Conservation (phyloP, 2,797 vertebrate species). For the Avahi laniger region DNA sequence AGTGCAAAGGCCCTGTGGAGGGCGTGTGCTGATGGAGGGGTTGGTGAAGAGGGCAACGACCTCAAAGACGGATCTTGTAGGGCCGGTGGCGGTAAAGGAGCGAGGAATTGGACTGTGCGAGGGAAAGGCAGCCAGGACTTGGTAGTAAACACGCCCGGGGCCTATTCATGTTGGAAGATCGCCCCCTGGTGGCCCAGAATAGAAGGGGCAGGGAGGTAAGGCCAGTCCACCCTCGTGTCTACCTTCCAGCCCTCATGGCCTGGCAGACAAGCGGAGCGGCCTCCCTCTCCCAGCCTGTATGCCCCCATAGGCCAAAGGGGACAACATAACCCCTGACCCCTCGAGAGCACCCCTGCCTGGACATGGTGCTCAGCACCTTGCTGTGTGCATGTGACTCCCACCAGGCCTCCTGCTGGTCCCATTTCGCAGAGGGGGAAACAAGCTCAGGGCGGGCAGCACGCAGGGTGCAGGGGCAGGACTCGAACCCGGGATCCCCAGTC, state of each 20-base stretch:
- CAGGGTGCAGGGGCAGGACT: background rate
- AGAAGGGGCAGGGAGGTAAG: background rate
- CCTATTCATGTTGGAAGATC: background rate
- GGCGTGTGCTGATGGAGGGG: background rate
- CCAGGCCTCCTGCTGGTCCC: background rate
- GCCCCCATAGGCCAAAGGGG: background rate
- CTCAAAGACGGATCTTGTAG: background rate
- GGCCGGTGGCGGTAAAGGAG: background rate
- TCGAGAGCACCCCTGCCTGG: background rate
- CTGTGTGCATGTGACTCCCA: background rate
- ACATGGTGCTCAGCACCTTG: background rate
- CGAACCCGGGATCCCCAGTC: background rate
- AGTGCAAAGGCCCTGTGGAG: background rate
- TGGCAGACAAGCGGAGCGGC: background rate
- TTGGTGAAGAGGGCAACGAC: background rate
- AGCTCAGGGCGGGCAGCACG: background rate
- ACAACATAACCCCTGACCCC: background rate
- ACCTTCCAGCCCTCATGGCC: background rate
- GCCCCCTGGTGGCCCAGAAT: background rate
- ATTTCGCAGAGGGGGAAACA: background rate
- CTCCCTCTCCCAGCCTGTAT: background rate
- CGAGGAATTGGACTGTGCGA: too few relatives aligned
- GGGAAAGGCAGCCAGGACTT: accelerated
- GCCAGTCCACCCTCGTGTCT: background rate
- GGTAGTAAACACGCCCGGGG: background rate